Conservation (phyloP, 37 sponge, comb jelly and placozoan species). For the Chondrosia reniformis region DNA sequence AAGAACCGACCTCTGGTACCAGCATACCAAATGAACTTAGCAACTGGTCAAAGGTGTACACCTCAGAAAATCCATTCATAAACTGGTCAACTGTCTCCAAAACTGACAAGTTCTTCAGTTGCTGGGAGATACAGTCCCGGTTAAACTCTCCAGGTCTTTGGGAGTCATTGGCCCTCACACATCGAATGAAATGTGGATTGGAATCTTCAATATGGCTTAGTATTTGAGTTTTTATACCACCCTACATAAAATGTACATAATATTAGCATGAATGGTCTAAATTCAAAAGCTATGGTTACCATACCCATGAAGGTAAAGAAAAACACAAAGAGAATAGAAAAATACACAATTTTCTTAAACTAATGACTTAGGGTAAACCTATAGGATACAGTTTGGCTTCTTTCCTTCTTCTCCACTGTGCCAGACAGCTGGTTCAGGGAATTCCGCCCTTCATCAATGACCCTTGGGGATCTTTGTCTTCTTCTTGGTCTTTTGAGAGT, state of each 20-base stretch:
- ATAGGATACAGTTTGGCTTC: no score
- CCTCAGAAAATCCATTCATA: constrained; percentile 3
- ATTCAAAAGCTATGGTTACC: no score
- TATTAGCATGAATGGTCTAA: no score
- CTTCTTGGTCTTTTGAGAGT: no score
- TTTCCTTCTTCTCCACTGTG: no score
- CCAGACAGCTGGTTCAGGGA: no score
- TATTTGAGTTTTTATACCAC: constrained; percentile 1
- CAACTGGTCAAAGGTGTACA: neutral
- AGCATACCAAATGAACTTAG: neutral
- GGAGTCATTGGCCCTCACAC: constrained; percentile 45
- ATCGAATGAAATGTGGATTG: constrained; percentile 47
- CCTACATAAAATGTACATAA: neutral
- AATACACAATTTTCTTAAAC: no score
- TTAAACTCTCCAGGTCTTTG: constrained; percentile 68
- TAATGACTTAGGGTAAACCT: no score
- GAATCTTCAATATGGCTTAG: constrained; percentile 23
- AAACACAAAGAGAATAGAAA: no score
- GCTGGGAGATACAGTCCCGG: constrained; percentile 44
- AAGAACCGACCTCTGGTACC: neutral
- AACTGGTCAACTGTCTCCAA: constrained; percentile 72
- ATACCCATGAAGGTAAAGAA: no score
- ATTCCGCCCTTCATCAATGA: no score
- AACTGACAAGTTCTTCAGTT: constrained; percentile 56
- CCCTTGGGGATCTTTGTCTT: no score